Evolutionary conservation across 2,113 vertebrate genomes (phyloP).

Genomic region (Hydrochoerus hydrochaeris): DNA sequence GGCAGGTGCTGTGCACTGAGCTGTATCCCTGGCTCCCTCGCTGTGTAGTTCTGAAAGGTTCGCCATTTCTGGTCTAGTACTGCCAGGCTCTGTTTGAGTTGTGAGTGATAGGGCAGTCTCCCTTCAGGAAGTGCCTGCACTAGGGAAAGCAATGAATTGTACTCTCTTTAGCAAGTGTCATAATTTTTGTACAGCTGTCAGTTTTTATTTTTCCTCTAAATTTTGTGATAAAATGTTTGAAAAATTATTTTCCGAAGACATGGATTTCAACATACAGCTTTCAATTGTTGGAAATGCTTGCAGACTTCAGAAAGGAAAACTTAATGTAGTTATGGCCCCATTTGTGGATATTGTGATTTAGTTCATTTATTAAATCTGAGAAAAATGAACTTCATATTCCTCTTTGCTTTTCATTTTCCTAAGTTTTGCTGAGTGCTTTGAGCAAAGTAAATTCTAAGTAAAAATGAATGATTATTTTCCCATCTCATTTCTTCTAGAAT

Average conservation of each 20-base stretch:
- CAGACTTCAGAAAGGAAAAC: neutral
- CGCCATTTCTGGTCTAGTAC: neutral
- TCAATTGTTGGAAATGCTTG: neutral
- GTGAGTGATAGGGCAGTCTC: neutral
- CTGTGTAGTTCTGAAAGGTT: neutral
- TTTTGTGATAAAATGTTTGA: constrained; percentile 15
- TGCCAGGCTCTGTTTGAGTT: neutral
- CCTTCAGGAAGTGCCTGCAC: neutral
- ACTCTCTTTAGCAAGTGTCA: neutral
- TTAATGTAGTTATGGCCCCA: neutral
- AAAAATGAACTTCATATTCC: neutral
- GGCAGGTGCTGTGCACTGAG: too few relatives aligned
- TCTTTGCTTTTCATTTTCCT: neutral
- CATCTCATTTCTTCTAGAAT: constrained; percentile 21
- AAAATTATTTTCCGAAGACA: constrained; percentile 27
- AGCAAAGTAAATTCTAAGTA: constrained; percentile 34
- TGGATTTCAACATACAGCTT: neutral
- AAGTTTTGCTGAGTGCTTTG: neutral
- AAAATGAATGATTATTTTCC: neutral
- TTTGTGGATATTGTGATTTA: constrained; percentile 28
- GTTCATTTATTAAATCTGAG: constrained; percentile 6
- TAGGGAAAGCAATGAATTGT: neutral
- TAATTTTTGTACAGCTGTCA: neutral
- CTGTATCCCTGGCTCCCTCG: too few relatives aligned
- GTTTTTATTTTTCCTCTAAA: constrained; percentile 27